Evolutionary conservation across 2,888 invertebrate species (phyloP).

Genomic region (Cheilosia grossa): DNA sequence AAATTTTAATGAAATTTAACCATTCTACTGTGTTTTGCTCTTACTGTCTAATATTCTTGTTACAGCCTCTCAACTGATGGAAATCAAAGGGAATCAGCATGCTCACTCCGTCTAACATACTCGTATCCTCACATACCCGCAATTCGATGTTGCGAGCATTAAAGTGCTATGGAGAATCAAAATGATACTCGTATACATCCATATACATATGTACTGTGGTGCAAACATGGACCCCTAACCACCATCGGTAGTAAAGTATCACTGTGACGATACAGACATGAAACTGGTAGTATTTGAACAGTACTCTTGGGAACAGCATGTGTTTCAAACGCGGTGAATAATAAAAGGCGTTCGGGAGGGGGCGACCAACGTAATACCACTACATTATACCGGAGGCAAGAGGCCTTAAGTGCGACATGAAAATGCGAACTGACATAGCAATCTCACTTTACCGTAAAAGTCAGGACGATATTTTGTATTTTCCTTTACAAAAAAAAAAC

Average conservation of each 20-base stretch:
- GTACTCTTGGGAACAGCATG: conserved; percentile 27
- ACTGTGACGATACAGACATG: conserved; percentile 30
- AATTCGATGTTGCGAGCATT: conserved; percentile 18
- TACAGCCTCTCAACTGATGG: conserved; percentile 18
- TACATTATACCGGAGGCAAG: background rate
- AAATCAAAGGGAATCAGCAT: conserved; percentile 29
- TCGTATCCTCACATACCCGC: background rate
- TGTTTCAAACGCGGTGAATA: conserved; percentile 30
- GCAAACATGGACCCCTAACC: conserved; percentile 8
- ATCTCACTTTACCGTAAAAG: background rate
- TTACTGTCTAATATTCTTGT: background rate
- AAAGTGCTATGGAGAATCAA: background rate
- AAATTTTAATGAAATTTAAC: conserved; percentile 13
- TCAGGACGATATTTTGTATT: background rate
- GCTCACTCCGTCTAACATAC: background rate
- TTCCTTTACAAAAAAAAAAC: background rate
- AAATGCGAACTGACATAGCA: background rate
- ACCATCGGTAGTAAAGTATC: conserved; percentile 19
- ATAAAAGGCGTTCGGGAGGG: conserved; percentile 11
- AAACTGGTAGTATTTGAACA: conserved; percentile 28
- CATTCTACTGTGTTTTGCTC: background rate
- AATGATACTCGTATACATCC: background rate
- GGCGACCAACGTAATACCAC: background rate
- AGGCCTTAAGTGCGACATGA: conserved; percentile 1
- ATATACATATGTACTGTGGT: background rate